Evolutionary conservation across 2,888 invertebrate genomes (phyloP).

Genomic region (Megalurothrips usitatus): DNA sequence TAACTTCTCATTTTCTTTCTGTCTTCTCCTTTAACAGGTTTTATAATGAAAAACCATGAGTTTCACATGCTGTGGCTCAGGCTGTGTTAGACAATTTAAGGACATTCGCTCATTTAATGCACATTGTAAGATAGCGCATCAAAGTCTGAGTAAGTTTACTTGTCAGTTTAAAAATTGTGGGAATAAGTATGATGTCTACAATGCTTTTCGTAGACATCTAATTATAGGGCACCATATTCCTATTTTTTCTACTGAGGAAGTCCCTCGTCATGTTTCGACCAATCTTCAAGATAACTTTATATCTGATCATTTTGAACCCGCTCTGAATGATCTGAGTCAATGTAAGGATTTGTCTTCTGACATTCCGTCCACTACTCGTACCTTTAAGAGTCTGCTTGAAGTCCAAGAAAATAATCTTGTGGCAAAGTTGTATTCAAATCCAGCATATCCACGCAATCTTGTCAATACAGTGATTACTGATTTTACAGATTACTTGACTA

Average conservation of each 20-base stretch:
- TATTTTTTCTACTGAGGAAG: conserved; percentile 5
- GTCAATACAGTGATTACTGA: not conserved
- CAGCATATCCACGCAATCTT: conserved; percentile 6
- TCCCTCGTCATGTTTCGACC: not conserved
- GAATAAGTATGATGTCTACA: conserved; percentile 3
- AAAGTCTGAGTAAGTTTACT: not conserved
- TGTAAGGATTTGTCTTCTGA: not conserved
- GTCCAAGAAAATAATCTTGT: not conserved
- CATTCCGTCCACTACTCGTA: not conserved
- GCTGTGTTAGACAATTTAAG: conserved; percentile 1
- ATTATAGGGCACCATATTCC: conserved; percentile 6
- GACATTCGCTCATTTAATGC: conserved; percentile 6
- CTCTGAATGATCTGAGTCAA: not conserved
- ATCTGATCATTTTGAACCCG: not conserved
- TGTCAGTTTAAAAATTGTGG: conserved; percentile 6
- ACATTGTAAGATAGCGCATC: conserved; percentile 6
- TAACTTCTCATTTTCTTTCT: not conserved
- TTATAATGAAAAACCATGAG: not conserved
- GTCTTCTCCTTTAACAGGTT: conserved; percentile 6
- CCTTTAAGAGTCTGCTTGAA: not conserved
- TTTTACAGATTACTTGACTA: not conserved
- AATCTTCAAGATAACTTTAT: not conserved
- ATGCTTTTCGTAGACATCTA: conserved; percentile 10
- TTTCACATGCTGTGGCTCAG: not conserved
- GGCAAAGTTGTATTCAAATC: conserved; percentile 1